Conservation (phyloP, 2,888 invertebrate genomes). For the Chaetoderma sp. region DNA sequence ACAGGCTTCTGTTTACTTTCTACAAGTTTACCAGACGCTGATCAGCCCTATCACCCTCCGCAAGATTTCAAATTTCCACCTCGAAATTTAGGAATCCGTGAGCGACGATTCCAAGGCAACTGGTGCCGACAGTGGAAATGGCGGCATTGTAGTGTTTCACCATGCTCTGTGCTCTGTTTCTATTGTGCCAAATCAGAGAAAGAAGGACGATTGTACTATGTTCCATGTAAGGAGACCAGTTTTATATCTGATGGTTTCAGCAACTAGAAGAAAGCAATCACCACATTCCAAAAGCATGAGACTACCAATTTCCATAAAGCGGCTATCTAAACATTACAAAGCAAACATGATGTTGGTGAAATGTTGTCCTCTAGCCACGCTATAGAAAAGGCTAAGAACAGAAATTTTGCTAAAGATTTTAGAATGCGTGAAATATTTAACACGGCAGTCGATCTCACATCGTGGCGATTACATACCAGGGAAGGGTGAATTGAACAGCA, state of each 20-base stretch:
- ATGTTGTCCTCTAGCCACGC: slow-evolving; percentile 11
- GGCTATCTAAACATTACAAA: slow-evolving; percentile 18
- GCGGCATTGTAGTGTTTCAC: slow-evolving; percentile 14
- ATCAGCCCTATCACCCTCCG: background rate
- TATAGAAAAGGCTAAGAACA: slow-evolving; percentile 31
- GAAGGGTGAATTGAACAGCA: slow-evolving; percentile 23
- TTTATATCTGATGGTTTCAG: too few species aligned
- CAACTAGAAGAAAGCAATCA: slow-evolving; percentile 38
- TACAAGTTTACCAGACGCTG: too few species aligned
- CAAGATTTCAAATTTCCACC: background rate
- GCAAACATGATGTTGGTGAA: slow-evolving; percentile 24
- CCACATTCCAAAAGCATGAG: slow-evolving; percentile 27
- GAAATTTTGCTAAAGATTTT: slow-evolving; percentile 27
- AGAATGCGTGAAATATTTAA: slow-evolving; percentile 30
- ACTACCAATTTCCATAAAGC: slow-evolving; percentile 29
- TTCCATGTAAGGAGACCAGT: slow-evolving; percentile 29
- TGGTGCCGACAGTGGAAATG: slow-evolving; percentile 16
- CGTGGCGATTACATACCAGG: slow-evolving; percentile 24
- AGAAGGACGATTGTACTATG: background rate
- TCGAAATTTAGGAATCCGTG: background rate
- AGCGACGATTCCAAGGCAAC: slow-evolving; percentile 7
- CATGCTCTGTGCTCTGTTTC: slow-evolving; percentile 4
- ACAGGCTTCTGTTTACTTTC: too few species aligned
- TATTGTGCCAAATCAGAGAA: background rate
- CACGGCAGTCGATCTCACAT: slow-evolving; percentile 30